Conservation (phyloP, 1,140 invertebrate species). For the Pinna nobilis region DNA sequence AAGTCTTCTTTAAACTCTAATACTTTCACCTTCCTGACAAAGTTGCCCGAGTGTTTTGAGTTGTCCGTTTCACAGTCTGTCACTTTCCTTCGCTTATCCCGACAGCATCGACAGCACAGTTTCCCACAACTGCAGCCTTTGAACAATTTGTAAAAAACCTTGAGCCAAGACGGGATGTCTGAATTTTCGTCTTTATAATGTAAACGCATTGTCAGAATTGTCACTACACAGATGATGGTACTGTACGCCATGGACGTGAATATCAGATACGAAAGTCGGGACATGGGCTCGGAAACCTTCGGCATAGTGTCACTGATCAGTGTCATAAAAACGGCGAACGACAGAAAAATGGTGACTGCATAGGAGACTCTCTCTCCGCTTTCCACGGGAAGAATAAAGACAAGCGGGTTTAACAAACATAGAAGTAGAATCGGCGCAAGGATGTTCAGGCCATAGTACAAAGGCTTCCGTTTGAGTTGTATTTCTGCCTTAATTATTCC, state of each 20-base stretch:
- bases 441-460: conserved; percentile 14
- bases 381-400: conserved; percentile 19
- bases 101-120: too few species aligned
- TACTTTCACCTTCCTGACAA: too few species aligned
- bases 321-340: conserved; percentile 29
- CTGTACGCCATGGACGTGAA: neutral
- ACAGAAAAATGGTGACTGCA: conserved; percentile 22
- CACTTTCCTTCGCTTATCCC: too few species aligned
- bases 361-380: conserved; percentile 21
- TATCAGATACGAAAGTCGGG: conserved; percentile 8
- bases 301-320: conserved; percentile 21
- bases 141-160: too few species aligned
- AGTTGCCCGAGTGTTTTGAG: too few species aligned
- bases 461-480: conserved; percentile 18
- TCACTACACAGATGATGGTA: conserved; percentile 4
- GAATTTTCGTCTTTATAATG: conserved; percentile 22
- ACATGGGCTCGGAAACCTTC: conserved; percentile 2
- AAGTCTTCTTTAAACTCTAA: too few species aligned
- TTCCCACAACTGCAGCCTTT: too few species aligned
- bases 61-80: too few species aligned
- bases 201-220: conserved; percentile 17
- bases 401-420: conserved; percentile 13
- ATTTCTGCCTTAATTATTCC: neutral
- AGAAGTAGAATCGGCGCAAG: conserved; percentile 25
- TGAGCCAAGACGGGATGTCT: too few species aligned